phyloP scores from a whole-genome alignment of 2,888 invertebrate genomes.

The Acronicta alni region DNA sequence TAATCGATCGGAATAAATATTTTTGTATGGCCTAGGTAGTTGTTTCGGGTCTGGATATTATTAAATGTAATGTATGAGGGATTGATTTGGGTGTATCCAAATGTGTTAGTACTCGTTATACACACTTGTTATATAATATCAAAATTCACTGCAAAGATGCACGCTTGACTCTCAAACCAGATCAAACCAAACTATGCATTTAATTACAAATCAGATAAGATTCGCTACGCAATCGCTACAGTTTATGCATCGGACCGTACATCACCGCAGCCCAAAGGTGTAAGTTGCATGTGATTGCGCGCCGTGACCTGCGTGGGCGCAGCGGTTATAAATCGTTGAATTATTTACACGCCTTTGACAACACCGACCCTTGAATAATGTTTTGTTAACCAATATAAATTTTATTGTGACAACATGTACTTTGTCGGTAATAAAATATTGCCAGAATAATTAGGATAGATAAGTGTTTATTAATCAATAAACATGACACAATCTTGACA shows the following conservation, averaged over 20 bases:
- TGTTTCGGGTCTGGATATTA: too few relatives aligned
- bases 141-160: too few relatives aligned
- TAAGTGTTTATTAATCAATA: constrained; percentile 49
- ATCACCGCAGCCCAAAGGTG: constrained; percentile 45
- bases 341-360: constrained; percentile 57
- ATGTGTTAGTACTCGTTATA: too few relatives aligned
- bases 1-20: too few relatives aligned
- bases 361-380: constrained; percentile 52
- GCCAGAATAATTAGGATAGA: constrained; percentile 57
- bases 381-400: constrained; percentile 54
- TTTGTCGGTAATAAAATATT: constrained; percentile 48
- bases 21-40: too few relatives aligned
- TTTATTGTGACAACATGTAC: constrained; percentile 47
- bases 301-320: constrained; percentile 57
- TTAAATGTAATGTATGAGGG: too few relatives aligned
- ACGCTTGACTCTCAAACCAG: too few relatives aligned
- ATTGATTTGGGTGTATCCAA: too few relatives aligned
- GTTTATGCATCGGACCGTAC: constrained; percentile 7
- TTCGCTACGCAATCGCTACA: neutral
- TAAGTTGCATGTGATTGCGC: constrained; percentile 49
- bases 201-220: too few relatives aligned
- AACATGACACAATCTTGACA: constrained; percentile 36
- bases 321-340: constrained; percentile 52
- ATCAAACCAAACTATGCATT: too few relatives aligned
- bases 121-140: too few relatives aligned